These are phyloP conservation scores for Promerops cafer DNA, from an alignment of 2,113 vertebrate species.

Conservation along the genomic window DNA sequence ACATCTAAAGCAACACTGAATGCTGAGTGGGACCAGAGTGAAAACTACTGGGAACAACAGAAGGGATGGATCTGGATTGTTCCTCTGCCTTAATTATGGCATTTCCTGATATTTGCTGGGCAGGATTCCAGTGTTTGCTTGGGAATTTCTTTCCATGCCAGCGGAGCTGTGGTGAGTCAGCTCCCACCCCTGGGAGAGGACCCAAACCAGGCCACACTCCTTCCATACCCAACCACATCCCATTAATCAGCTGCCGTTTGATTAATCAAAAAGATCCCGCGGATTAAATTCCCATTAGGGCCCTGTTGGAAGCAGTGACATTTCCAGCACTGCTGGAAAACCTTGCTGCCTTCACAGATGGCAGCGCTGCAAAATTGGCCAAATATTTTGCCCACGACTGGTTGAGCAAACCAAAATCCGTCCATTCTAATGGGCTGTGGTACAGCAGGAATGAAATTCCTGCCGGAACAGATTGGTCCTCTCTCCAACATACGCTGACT, in stretches of 20 bases:
- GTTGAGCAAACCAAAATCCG: background rate
- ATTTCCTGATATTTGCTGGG: background rate
- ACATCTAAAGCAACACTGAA: fast-evolving
- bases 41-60: fast-evolving
- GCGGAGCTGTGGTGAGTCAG: background rate
- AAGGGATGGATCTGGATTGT: background rate
- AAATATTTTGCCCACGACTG: background rate
- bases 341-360: background rate
- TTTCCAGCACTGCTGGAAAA: background rate
- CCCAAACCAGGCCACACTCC: background rate
- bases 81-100: fast-evolving
- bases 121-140: background rate
- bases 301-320: background rate
- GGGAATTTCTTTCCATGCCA: no score
- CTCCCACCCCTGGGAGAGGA: background rate
- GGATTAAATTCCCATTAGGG: background rate
- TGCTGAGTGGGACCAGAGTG: background rate
- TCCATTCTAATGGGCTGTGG: background rate
- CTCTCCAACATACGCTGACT: background rate
- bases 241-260: background rate
- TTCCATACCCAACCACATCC: background rate
- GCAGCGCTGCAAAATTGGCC: background rate
- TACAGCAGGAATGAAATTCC: background rate
- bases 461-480: background rate
- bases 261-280: fast-evolving